Base-by-base conservation (phyloP, 2,113 vertebrate species). In the Argyrosomus japonicus region DNA sequence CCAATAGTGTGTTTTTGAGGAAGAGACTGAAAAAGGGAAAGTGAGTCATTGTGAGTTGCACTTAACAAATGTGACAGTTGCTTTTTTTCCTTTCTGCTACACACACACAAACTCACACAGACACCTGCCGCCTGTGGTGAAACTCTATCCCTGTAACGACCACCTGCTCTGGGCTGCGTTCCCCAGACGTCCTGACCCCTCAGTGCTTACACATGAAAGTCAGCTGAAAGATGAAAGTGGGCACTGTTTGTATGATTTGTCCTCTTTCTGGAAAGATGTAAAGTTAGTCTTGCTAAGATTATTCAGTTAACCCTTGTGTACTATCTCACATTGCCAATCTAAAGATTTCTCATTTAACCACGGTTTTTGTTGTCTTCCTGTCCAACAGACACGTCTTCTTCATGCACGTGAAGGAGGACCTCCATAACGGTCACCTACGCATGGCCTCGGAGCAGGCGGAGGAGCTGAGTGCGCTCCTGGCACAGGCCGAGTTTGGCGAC, bases 401-500 rank as follows among this genome's bases (percentile, higher is more conserved):
- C 94, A 95, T 95, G 92, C 98, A 99, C 29, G 97, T 99, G 89
- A 98, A 96, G 83, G 98, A 99, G 92, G 97, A 99, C 93, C 97
- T 99, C 57, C 94, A 98, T 9, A 94, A 96, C 15, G 97, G 98
- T 57, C 97, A 97, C 87, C 96, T 99, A 68, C 96, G 95, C 10
- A 99, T 98, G 91, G 96, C 95, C 75, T 95, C 96, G 0, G 97
- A 98, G 74, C 97, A 97, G 83, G 97, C 97, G 0, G 94, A 97
- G 90, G 97, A 97, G 88, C 96, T 99, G 74, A 97, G 97, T 4
- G 97, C 97, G 0, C 94, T 99, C 36, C 87, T 99, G 94, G 98
- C 98, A 7, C 98, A 99, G 91, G 96, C 97, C 4, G 97, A 99
- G 88, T 99, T 97, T 25, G 98, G 98, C 2, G 97, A 99, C 93